Base-by-base conservation (phyloP, 2,888 invertebrate species). In the Ophion costatus region DNA sequence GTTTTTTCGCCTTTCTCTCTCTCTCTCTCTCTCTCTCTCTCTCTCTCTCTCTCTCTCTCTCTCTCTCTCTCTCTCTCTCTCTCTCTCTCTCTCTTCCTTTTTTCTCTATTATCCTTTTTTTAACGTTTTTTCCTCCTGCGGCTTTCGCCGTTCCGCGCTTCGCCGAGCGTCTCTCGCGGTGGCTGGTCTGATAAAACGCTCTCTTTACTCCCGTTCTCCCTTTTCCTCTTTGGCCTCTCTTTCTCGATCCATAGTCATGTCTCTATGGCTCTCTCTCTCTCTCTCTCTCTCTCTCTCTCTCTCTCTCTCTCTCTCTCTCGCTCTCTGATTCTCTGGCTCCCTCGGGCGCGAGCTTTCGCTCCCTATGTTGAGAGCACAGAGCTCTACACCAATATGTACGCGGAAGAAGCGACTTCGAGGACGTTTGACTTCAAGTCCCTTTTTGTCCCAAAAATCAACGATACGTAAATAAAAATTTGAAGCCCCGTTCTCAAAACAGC, bases 111-210 rank as follows among this genome's bases (percentile, higher is more conserved):
- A 75, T 59, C 57, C 22, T 33, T 75, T 74, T 42, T 81, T 57
- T 74, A 20, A 45, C 81, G 14, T 33, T 78, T 71, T 82, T 71
- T 79, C 80, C 80, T 73, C 56, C 56, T 75, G 70, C 70, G 80
- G 85, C 75, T 87, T 85, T 83, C 83, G 85, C 78, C 84, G 80
- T 84, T 85, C 77, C 82, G 80, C 82, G 82, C 84, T 83, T 82
- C 84, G 71, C 80, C 79, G 77, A 75, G 75, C 80, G 57, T 51
- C 74, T 74, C 81, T 84, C 77, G 42, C 76, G 79, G 79, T 56
- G 73, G 64, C 66, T 74, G 74, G 73, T 83, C 83, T 80, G 85
- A 85, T 85, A 85, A 80, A 83, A 76, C 80, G 63, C 79, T 75
- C 22, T 74, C 22, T 74, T 57, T 67, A 45, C 80, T 74, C 64